These are phyloP conservation scores for Drosophila diplacantha DNA, from an alignment of 2,888 invertebrate species.

Conservation along the genomic window DNA sequence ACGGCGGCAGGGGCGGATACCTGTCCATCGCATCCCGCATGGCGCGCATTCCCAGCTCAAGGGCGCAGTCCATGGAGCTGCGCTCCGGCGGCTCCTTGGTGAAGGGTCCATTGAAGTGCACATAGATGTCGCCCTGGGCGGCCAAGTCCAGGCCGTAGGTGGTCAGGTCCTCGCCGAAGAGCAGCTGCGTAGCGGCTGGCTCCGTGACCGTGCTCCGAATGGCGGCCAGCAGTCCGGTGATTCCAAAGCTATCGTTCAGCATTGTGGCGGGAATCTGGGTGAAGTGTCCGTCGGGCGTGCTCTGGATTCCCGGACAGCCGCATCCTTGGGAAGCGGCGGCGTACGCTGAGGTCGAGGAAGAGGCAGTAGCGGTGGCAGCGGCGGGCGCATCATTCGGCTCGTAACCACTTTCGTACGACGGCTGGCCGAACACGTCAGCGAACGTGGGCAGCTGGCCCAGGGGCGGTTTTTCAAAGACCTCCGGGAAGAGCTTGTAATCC, in stretches of 20 bases:
- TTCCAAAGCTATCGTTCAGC: conserved; percentile 42
- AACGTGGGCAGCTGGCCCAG: conserved; percentile 48
- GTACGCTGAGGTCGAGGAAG: not conserved
- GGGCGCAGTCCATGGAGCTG: conserved; percentile 41
- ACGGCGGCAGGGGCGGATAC: conserved; percentile 41
- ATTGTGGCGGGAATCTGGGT: conserved; percentile 19
- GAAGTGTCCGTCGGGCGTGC: conserved; percentile 16
- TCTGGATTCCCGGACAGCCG: conserved; percentile 8
- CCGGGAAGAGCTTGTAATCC: conserved; percentile 56
- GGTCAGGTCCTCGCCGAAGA: conserved; percentile 55
- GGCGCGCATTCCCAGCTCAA: conserved; percentile 62
- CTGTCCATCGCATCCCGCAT: conserved; percentile 52
- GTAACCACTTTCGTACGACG: conserved; percentile 11
- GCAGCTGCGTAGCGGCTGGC: conserved; percentile 27
- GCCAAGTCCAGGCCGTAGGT: conserved; percentile 54
- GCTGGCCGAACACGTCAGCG: conserved; percentile 55
- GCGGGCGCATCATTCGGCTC: not conserved
- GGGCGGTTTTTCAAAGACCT: conserved; percentile 42
- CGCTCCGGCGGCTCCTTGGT: conserved; percentile 50
- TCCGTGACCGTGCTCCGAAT: conserved; percentile 28
- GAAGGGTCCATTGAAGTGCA: conserved; percentile 62
- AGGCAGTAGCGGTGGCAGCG: not conserved
- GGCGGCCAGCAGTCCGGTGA: conserved; percentile 36
- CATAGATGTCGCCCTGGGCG: conserved; percentile 59
- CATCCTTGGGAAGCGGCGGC: not conserved